Evolutionary conservation across 2,888 invertebrate genomes (phyloP).

Genomic region (Ceramica pisi): DNA sequence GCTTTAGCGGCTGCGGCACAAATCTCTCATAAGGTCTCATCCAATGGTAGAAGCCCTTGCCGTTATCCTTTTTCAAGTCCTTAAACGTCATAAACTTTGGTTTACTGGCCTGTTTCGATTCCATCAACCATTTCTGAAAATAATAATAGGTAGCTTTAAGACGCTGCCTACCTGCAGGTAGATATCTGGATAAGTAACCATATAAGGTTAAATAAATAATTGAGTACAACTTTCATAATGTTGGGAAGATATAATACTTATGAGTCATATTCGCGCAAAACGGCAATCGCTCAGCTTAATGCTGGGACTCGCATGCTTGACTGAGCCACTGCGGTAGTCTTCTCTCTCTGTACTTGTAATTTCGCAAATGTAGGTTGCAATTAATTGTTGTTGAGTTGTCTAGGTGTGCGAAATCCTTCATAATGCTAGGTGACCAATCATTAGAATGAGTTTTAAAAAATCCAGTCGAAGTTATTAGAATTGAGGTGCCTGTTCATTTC

Average conservation of each 20-base stretch:
- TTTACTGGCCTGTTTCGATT: constrained; percentile 79
- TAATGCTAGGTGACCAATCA: neutral
- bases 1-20: constrained; percentile 75
- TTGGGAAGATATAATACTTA: no score
- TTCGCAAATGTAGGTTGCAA: no score
- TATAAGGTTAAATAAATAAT: no score
- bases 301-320: no score
- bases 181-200: neutral
- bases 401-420: neutral
- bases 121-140: constrained; percentile 86
- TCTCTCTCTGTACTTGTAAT: no score
- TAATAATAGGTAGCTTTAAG: neutral
- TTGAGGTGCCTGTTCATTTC: neutral
- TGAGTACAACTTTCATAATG: no score
- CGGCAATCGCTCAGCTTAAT: no score
- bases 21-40: constrained; percentile 86
- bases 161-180: neutral
- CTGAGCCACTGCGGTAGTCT: no score
- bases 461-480: neutral
- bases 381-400: neutral
- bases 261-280: no score
- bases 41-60: constrained; percentile 88
- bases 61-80: constrained; percentile 79
- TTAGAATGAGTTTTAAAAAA: neutral
- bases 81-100: constrained; percentile 81